A percentile compares a stretch with the other conserved stretches of the same genome.
phyloP scores from a whole-genome alignment of 2,888 invertebrate species.

The Rhabditophanes sp. region DNA sequence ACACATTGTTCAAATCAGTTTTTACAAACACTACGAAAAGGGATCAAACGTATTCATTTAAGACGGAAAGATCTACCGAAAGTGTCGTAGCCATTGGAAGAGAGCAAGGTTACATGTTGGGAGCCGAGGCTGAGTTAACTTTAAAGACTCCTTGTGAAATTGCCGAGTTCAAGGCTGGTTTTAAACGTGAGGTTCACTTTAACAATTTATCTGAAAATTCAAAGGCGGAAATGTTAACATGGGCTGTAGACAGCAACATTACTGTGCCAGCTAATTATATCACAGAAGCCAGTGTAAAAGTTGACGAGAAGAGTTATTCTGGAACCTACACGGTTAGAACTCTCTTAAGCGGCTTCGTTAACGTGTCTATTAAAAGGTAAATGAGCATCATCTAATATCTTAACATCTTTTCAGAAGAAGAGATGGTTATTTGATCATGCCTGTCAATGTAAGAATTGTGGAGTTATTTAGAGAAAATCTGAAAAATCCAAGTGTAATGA shows the following conservation, averaged over 20 bases:
- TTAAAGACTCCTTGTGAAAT: conserved; percentile 48
- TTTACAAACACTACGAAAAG: conserved; percentile 43
- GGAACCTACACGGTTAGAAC: conserved; percentile 46
- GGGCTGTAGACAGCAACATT: conserved; percentile 49
- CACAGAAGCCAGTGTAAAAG: conserved; percentile 47
- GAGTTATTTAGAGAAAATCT: conserved; percentile 15
- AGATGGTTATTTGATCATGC: conserved; percentile 37
- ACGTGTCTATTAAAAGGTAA: conserved; percentile 31
- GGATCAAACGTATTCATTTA: conserved; percentile 43
- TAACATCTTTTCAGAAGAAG: conserved; percentile 27
- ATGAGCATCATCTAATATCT: no score
- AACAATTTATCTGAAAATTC: conserved; percentile 44
- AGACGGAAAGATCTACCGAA: conserved; percentile 43
- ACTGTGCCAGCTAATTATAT: conserved; percentile 44
- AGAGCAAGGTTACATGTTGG: conserved; percentile 45
- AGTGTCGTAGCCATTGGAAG: conserved; percentile 33
- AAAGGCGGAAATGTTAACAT: conserved; percentile 45
- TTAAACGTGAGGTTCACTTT: conserved; percentile 45
- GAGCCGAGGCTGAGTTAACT: conserved; percentile 46
- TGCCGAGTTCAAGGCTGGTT: conserved; percentile 45
- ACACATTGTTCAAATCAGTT: conserved; percentile 42
- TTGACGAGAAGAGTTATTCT: conserved; percentile 47
- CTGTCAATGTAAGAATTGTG: conserved; percentile 33
- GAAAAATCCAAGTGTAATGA: conserved; percentile 16
- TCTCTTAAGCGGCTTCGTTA: conserved; percentile 26